Conservation (phyloP, 2,113 vertebrate species). For the Lathamus discolor region DNA sequence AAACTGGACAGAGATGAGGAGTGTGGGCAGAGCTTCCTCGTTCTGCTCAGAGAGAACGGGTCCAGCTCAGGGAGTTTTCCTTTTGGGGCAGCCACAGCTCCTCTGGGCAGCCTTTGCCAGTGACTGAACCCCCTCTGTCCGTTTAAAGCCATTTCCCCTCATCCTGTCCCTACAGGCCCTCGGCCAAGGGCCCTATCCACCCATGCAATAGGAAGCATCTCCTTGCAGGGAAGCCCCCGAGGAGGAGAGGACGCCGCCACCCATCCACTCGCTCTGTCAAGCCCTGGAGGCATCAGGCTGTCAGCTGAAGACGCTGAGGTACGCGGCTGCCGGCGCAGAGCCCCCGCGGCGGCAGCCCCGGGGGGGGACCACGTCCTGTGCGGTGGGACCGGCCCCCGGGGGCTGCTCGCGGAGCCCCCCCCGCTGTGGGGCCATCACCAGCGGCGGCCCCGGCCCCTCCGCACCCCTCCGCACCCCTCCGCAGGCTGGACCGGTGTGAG, state of each 20-base stretch:
- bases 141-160: background rate
- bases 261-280: background rate
- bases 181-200: background rate
- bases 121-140: background rate
- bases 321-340: background rate
- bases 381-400: accelerated
- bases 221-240: background rate
- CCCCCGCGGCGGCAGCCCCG: too few species aligned
- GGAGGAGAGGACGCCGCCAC: background rate
- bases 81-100: background rate
- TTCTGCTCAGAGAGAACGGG: background rate
- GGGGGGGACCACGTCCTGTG: too few species aligned
- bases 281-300: background rate
- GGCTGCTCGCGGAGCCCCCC: background rate
- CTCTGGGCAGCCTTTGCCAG: background rate
- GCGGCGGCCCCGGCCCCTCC: too few species aligned
- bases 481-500: background rate
- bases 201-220: background rate
- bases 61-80: background rate
- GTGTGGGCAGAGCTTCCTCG: background rate
- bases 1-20: background rate
- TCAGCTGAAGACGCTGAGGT: background rate
- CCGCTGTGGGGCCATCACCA: accelerated
- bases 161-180: background rate
- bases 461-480: accelerated